Percentiles rank a stretch among this genome's conserved stretches.
Conservation (phyloP, 2,888 invertebrate species). For the Conomelus anceps region DNA sequence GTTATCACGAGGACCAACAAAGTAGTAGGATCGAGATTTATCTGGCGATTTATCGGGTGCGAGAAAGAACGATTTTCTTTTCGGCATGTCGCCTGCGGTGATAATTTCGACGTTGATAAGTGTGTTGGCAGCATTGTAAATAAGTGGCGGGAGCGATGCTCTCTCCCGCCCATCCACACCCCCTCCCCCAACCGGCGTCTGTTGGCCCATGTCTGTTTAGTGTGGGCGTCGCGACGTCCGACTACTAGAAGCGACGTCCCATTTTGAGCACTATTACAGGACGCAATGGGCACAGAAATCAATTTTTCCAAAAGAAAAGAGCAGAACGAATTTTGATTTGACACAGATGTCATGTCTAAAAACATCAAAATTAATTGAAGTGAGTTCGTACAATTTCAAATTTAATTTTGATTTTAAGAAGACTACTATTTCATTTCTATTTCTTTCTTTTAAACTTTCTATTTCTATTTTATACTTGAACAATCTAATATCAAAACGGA, state of each 20-base stretch:
- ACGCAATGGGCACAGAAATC: neutral
- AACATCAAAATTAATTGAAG: neutral
- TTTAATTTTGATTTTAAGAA: neutral
- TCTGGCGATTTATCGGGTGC: neutral
- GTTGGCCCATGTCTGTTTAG: neutral
- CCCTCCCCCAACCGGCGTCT: neutral
- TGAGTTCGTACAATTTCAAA: neutral
- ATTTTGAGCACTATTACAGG: neutral
- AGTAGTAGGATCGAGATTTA: neutral
- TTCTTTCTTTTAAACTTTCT: too few relatives aligned
- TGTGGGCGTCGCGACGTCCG: conserved; percentile 4
- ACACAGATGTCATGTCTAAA: neutral
- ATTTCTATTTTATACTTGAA: too few relatives aligned
- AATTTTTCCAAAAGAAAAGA: neutral
- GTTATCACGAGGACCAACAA: neutral
- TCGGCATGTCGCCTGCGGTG: neutral
- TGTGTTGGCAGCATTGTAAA: neutral
- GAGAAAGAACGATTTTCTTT: neutral
- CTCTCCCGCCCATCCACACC: neutral
- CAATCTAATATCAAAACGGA: too few relatives aligned
- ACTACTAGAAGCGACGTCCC: neutral
- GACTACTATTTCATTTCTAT: too few relatives aligned
- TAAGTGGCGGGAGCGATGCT: conserved; percentile 2
- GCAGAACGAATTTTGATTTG: neutral
- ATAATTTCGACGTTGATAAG: conserved; percentile 12